Percentiles rank a stretch among this genome's conserved stretches.
Evolutionary conservation across 2,113 vertebrate species (phyloP).

Genomic region (Gracilinanus agilis): DNA sequence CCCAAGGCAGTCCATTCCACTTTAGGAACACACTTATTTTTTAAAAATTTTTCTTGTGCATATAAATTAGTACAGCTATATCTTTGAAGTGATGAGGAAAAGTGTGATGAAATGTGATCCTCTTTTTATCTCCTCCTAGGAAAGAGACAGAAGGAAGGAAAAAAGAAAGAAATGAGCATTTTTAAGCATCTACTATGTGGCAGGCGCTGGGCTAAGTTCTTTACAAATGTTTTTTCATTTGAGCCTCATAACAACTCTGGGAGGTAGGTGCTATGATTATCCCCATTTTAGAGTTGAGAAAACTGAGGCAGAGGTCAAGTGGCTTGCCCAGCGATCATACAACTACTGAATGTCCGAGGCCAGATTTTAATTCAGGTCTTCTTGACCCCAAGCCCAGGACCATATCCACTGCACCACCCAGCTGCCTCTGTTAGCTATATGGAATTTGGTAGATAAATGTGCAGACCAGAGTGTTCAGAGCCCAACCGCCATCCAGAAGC

Average conservation of each 20-base stretch:
- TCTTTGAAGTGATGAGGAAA: not conserved
- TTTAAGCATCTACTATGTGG: not conserved
- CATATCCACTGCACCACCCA: not conserved
- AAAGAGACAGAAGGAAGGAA: not conserved
- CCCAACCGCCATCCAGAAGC: not conserved
- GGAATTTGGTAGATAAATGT: not conserved
- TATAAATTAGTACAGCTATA: not conserved
- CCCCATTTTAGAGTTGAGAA: not conserved
- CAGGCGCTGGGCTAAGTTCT: not conserved
- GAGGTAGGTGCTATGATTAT: not conserved
- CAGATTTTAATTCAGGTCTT: not conserved
- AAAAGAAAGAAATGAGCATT: not conserved
- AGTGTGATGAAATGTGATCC: not conserved
- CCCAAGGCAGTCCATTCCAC: not conserved
- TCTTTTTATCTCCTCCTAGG: not conserved
- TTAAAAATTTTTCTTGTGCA: not conserved
- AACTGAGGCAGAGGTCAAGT: not conserved
- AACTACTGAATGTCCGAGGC: not conserved
- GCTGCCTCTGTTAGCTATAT: not conserved
- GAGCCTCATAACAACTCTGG: not conserved
- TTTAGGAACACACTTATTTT: not conserved
- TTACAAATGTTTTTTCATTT: not conserved
- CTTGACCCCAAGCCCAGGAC: not conserved
- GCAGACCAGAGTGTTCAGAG: not conserved
- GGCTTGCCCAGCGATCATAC: not conserved